phyloP scores from a whole-genome alignment of 2,113 vertebrate genomes.

The Alouatta palliata region DNA sequence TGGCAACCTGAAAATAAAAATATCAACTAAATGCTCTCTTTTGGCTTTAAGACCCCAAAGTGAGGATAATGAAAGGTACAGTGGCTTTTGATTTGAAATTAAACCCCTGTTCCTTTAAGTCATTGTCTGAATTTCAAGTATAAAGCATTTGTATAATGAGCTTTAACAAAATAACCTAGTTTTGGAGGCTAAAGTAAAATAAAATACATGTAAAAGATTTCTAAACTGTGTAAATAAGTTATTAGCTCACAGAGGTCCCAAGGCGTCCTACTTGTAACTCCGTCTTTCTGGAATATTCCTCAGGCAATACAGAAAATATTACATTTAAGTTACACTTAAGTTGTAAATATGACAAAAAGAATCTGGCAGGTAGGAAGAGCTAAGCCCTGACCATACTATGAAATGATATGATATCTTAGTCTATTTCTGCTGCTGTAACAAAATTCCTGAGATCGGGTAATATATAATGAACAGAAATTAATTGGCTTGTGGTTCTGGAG shows the following conservation, averaged over 20 bases:
- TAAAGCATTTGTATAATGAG: background rate
- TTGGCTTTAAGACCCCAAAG: background rate
- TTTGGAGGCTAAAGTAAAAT: background rate
- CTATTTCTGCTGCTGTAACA: background rate
- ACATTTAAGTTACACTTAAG: background rate
- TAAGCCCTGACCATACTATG: background rate
- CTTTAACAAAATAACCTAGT: background rate
- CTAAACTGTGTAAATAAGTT: background rate
- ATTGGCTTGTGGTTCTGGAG: background rate
- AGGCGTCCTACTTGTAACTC: background rate
- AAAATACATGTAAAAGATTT: background rate
- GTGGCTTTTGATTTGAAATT: background rate
- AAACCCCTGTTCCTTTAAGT: background rate
- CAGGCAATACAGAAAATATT: background rate
- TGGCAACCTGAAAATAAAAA: constrained; percentile 49
- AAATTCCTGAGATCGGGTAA: background rate
- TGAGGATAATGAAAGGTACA: background rate
- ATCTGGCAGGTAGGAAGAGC: background rate
- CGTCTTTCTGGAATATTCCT: background rate
- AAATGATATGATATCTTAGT: background rate
- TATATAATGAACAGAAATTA: background rate
- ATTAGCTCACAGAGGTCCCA: background rate
- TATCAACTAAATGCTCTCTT: constrained; percentile 35
- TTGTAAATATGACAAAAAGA: background rate
- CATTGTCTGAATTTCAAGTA: background rate